Base-by-base conservation (phyloP, 2,888 invertebrate species). In the Sinhomidia bicolor region DNA sequence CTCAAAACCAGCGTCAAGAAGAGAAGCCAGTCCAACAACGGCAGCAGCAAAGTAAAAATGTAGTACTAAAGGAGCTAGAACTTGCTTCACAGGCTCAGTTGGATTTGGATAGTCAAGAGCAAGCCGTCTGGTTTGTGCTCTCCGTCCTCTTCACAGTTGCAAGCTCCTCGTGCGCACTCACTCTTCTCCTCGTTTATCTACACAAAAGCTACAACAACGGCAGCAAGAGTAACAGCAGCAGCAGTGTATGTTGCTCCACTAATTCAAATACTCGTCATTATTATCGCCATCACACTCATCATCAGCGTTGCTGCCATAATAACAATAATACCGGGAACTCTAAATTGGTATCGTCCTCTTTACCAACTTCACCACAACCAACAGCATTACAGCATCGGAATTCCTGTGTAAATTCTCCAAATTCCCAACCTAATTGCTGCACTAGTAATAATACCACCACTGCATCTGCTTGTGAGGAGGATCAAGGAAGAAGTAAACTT, bases 111-210 rank as follows among this genome's bases (percentile, higher is more conserved):
- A 79, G 79, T 29, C 44, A 71, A 68, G 90, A 89, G 88, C 81
- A 74, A 89, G 80, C 89, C 54, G 90, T 89, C 83, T 90, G 89
- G 84, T 90, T 91, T 82, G 79, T 85, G 82, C 88, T 90, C 89
- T 89, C 90, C 79, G 84, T 90, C 29, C 89, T 90, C 68, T 85
- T 89, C 78, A 88, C 90, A 29, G 68, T 91, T 57, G 51, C 89
- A 29, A 88, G 84, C 68, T 88, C 89, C 74, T 87, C 90, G 44
- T 85, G 86, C 44, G 88, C 68, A 60, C 86, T 91, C 65, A 81
- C 90, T 54, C 85, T 91, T n/a, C 68, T 82, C 60, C 90, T 90
- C 57, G 81, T 80, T 26, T 90, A 83, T 78, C 74, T 89, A 1
- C 51, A 89, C 78, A 51, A 57, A 57, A 60, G 57, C 57, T 12